Conservation (phyloP, 2,797 vertebrate species). For the Monodelphis domestica region DNA sequence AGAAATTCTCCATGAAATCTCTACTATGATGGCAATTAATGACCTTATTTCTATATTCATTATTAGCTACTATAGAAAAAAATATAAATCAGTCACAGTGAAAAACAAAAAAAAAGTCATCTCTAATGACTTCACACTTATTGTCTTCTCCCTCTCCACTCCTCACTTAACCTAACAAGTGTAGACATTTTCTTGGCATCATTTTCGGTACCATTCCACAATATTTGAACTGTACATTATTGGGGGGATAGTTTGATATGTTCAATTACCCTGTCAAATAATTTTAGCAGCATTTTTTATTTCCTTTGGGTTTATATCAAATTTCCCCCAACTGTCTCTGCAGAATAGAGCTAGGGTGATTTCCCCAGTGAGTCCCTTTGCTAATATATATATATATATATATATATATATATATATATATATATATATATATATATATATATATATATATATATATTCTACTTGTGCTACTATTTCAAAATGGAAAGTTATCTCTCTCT, state of each 20-base stretch:
- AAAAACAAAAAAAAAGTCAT: conserved; percentile 5
- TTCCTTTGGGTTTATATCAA: conserved; percentile 7
- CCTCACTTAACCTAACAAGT: neutral
- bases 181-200: neutral
- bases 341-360: neutral
- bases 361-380: conserved; percentile 2
- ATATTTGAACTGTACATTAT: neutral
- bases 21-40: neutral
- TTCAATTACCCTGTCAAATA: conserved; percentile 16
- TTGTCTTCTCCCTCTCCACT: neutral
- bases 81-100: neutral
- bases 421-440: no score
- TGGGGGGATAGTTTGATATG: neutral
- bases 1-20: neutral
- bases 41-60: neutral
- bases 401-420: no score
- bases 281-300: conserved; percentile 30
- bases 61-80: neutral
- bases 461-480: conserved; percentile 6
- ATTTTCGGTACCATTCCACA: neutral
- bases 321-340: conserved; percentile 17
- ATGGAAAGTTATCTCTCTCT: neutral
- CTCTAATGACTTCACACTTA: neutral
- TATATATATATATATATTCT: no score
- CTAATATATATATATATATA: no score